Evolutionary conservation across 2,797 vertebrate genomes (phyloP).

Genomic region (Phrynocephalus vlangalii): DNA sequence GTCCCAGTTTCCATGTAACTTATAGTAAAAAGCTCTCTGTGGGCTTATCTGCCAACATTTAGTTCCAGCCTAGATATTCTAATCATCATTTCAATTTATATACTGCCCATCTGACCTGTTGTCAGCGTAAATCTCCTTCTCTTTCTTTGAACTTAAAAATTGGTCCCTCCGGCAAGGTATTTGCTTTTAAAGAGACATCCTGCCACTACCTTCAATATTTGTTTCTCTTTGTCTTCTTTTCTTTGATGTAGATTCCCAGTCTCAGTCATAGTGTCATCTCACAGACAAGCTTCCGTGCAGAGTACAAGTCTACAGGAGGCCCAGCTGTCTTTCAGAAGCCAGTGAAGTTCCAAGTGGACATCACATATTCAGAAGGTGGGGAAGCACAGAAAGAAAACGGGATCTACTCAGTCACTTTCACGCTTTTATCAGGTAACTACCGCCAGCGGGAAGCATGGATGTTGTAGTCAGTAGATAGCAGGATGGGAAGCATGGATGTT

Average conservation of each 20-base stretch:
- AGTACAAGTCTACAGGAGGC: slow-evolving; percentile 95
- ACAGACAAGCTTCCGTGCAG: slow-evolving; percentile 97
- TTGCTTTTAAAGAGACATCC: slow-evolving; percentile 5
- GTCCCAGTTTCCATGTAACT: too few species aligned
- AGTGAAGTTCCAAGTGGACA: slow-evolving; percentile 98
- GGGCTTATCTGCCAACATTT: too few species aligned
- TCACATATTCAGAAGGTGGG: slow-evolving; percentile 96
- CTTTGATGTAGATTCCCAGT: slow-evolving; percentile 89
- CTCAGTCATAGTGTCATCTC: slow-evolving; percentile 99
- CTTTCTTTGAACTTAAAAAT: not conserved
- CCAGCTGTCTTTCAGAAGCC: slow-evolving; percentile 99
- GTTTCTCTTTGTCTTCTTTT: not conserved
- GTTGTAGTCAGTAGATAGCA: not conserved
- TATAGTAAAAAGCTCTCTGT: not conserved
- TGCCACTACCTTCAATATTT: not conserved
- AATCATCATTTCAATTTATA: too few species aligned
- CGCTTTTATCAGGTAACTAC: slow-evolving; percentile 92
- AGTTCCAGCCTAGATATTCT: not conserved
- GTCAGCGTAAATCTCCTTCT: not conserved
- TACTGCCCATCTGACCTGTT: too few species aligned
- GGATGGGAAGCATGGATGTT: not conserved
- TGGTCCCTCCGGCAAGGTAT: not conserved
- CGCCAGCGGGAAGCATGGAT: not conserved
- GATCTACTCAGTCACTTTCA: slow-evolving; percentile 99
- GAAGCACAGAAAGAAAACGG: slow-evolving; percentile 94